Conservation (phyloP, 2,113 vertebrate species). For the Cyanistes caeruleus region DNA sequence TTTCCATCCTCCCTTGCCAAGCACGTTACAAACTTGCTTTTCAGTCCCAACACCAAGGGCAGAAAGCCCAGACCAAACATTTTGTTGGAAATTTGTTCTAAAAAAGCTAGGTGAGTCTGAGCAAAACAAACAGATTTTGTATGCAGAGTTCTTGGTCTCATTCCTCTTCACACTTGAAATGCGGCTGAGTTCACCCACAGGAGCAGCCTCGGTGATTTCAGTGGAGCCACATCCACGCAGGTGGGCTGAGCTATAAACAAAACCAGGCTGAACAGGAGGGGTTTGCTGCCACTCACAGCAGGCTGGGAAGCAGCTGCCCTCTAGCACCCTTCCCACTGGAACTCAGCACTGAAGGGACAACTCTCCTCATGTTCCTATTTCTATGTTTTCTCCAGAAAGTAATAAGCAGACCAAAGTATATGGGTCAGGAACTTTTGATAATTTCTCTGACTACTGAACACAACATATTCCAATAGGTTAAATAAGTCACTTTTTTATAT, state of each 20-base stretch:
- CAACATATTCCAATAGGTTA: background rate
- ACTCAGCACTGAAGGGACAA: background rate
- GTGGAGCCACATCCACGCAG: background rate
- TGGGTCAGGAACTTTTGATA: accelerated
- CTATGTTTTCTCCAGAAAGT: background rate
- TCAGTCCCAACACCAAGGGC: background rate
- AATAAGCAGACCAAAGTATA: background rate
- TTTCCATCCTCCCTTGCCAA: constrained; percentile 65
- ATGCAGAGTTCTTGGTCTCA: background rate
- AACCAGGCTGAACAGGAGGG: too few relatives aligned
- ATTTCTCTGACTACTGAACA: background rate
- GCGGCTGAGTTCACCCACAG: background rate
- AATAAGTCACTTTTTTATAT: background rate
- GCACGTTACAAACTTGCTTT: constrained; percentile 25
- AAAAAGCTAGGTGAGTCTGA: background rate
- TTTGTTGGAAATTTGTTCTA: background rate
- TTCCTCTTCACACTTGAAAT: background rate
- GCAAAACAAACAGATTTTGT: background rate
- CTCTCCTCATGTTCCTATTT: accelerated
- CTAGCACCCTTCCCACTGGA: background rate
- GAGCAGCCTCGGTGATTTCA: background rate
- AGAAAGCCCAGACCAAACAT: background rate
- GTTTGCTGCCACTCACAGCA: background rate
- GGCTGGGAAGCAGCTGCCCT: background rate
- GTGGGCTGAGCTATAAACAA: accelerated